Evolutionary conservation across 2,113 vertebrate species (phyloP).

Genomic region (Rhea pennata): DNA sequence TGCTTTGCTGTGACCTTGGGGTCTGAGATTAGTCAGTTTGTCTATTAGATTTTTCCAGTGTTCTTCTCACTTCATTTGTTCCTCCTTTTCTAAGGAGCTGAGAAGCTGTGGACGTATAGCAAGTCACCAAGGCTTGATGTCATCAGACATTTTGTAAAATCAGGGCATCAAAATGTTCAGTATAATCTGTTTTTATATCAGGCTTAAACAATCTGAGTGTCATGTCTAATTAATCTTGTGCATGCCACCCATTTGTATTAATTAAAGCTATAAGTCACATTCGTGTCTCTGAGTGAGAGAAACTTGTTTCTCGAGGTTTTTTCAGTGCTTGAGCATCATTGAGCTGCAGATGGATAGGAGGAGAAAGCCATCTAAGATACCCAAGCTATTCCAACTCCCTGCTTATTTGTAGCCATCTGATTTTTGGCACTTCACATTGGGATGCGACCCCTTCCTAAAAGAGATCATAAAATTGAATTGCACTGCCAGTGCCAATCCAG

Average conservation of each 20-base stretch:
- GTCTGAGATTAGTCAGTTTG: conserved; percentile 76
- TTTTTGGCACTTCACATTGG: neutral
- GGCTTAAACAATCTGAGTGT: conserved; percentile 71
- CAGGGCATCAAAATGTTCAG: conserved; percentile 55
- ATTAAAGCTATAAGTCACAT: conserved; percentile 67
- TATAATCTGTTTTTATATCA: conserved; percentile 59
- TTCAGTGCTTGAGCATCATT: neutral
- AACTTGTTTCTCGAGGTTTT: neutral
- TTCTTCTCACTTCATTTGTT: conserved; percentile 80
- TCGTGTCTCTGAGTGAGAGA: conserved; percentile 25
- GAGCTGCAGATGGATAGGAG: neutral
- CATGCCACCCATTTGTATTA: conserved; percentile 64
- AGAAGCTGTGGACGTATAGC: conserved; percentile 36
- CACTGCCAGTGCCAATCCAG: neutral
- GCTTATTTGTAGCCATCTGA: neutral
- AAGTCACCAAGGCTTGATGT: conserved; percentile 57
- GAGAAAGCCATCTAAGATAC: neutral
- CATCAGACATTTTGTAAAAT: conserved; percentile 63
- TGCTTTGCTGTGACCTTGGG: conserved; percentile 79
- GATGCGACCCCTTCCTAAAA: neutral
- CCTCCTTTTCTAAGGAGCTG: conserved; percentile 56
- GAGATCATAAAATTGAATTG: neutral
- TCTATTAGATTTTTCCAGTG: conserved; percentile 74
- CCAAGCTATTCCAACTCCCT: neutral
- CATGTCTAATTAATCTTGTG: conserved; percentile 69